Evolutionary conservation across 2,888 invertebrate genomes (phyloP).

Genomic region (Cecidostiba fungosa): DNA sequence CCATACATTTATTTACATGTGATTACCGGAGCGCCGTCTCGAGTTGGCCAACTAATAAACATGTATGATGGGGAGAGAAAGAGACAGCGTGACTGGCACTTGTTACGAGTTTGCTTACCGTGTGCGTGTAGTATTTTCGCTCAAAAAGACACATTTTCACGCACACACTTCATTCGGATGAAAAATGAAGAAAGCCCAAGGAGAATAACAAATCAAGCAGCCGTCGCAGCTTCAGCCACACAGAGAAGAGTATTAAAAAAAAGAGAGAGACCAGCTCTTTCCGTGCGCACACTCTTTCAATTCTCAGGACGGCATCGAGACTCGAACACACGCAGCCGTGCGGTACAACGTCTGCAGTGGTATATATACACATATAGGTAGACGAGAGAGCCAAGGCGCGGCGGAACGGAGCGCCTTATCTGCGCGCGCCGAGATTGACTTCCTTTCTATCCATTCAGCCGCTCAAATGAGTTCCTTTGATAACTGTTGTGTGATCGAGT

Average conservation of each 20-base stretch:
- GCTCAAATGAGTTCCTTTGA: conserved; percentile 80
- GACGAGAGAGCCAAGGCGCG: conserved; percentile 46
- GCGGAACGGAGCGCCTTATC: conserved; percentile 77
- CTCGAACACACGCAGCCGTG: neutral
- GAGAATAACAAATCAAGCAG: conserved; percentile 11
- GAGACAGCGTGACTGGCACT: conserved; percentile 21
- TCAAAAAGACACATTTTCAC: neutral
- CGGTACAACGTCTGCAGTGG: conserved; percentile 1
- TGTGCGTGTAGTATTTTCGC: neutral
- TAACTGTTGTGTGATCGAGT: conserved; percentile 80
- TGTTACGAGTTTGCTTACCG: neutral
- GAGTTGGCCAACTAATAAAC: conserved; percentile 69
- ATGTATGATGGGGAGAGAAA: conserved; percentile 62
- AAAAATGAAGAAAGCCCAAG: conserved; percentile 4
- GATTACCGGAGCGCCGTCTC: conserved; percentile 68
- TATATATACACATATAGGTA: neutral
- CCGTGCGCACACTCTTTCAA: conserved; percentile 1
- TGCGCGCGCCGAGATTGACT: conserved; percentile 79
- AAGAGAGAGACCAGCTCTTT: neutral
- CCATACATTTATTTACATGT: conserved; percentile 75
- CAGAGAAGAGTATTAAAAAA: neutral
- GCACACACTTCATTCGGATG: neutral
- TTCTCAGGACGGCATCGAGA: neutral
- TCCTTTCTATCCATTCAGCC: conserved; percentile 79
- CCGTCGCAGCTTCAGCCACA: conserved; percentile 1